A percentile compares a stretch with the other conserved stretches of the same genome.
Evolutionary conservation across 2,888 invertebrate species (phyloP).

Genomic region (Oscheius sp.): DNA sequence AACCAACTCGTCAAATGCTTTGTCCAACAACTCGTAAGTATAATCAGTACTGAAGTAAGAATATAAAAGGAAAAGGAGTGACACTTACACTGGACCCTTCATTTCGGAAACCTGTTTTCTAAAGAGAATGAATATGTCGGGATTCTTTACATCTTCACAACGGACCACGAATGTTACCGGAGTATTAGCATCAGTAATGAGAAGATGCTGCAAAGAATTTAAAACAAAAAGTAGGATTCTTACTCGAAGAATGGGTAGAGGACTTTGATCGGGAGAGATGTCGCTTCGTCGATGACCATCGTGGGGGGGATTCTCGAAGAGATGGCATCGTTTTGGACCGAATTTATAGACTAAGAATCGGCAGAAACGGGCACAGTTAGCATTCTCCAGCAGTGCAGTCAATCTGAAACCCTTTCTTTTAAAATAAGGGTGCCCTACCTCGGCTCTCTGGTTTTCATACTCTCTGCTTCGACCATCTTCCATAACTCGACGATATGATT

Average conservation of each 20-base stretch:
- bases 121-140: conserved; percentile 22
- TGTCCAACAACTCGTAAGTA: conserved; percentile 21
- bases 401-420: background rate
- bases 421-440: background rate
- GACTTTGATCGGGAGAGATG: background rate
- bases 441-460: conserved; percentile 17
- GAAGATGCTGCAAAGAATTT: conserved; percentile 30
- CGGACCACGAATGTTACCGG: conserved; percentile 22
- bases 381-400: conserved; percentile 1
- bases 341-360: conserved; percentile 30
- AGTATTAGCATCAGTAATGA: conserved; percentile 39
- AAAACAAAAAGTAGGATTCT: background rate
- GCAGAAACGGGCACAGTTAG: conserved; percentile 31
- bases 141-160: conserved; percentile 11
- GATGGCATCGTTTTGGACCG: conserved; percentile 35
- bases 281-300: background rate
- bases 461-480: background rate
- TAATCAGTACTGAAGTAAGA: conserved; percentile 7
- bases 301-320: conserved; percentile 31
- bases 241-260: background rate
- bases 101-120: conserved; percentile 4
- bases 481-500: conserved; percentile 11
- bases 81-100: background rate
- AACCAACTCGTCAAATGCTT: conserved; percentile 29
- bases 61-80: background rate